A percentile compares a stretch with the other conserved stretches of the same genome.
Conservation (phyloP, 37 sponge, comb jelly and placozoan species). For the Bolinopsis microptera region DNA sequence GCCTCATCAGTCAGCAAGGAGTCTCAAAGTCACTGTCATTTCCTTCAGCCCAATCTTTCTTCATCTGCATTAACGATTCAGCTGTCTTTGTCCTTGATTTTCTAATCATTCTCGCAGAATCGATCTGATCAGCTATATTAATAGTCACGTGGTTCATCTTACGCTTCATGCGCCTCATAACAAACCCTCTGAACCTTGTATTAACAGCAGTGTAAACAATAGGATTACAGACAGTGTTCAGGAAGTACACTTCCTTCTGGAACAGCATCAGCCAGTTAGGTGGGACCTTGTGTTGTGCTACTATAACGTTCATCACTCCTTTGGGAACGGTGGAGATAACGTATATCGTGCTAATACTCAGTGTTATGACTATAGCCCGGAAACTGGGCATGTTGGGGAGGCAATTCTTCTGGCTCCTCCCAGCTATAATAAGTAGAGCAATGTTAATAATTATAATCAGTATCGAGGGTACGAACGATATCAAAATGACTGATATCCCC, state of each 20-base stretch:
- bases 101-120: not conserved
- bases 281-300: not conserved
- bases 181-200: not conserved
- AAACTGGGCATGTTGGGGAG: not conserved
- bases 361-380: not conserved
- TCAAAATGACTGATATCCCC: not conserved
- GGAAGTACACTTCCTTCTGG: not conserved
- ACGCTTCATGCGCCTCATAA: not conserved
- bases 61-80: not conserved
- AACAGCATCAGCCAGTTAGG: not conserved
- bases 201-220: not conserved
- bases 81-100: not conserved
- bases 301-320: not conserved
- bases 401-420: not conserved
- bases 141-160: not conserved
- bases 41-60: not conserved
- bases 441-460: not conserved
- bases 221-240: not conserved
- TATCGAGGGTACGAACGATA: not conserved
- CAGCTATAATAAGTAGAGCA: not conserved
- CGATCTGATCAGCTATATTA: not conserved
- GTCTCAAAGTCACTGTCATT: not conserved
- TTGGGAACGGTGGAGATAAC: not conserved
- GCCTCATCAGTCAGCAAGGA: not conserved
- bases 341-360: not conserved